phyloP scores from a whole-genome alignment of 2,797 vertebrate genomes.

The Coregonus sp. region DNA sequence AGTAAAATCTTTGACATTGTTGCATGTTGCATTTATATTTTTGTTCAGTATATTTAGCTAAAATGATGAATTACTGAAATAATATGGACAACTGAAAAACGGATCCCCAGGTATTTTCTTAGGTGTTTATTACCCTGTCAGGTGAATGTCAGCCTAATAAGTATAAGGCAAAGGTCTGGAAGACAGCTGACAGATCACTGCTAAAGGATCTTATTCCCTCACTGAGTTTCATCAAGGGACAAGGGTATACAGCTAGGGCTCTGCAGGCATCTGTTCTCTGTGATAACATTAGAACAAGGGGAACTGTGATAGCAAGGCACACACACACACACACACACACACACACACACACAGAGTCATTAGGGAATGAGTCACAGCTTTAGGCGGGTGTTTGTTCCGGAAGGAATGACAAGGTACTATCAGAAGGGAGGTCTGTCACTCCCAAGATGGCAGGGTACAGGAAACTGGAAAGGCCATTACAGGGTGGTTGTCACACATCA shows the following conservation, averaged over 20 bases:
- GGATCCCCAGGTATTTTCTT: too few species aligned
- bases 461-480: not conserved
- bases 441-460: not conserved
- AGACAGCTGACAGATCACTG: not conserved
- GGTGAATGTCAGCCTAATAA: not conserved
- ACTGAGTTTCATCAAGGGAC: not conserved
- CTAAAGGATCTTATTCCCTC: not conserved
- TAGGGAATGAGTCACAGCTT: conserved; percentile 21
- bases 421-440: not conserved
- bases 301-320: not conserved
- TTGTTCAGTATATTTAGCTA: too few species aligned
- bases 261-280: not conserved
- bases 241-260: not conserved
- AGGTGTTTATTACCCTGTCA: too few species aligned
- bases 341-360: too few species aligned
- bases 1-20: too few species aligned
- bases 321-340: not conserved
- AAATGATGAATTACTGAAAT: too few species aligned
- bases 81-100: too few species aligned
- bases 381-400: conserved; percentile 4
- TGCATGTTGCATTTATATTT: too few species aligned
- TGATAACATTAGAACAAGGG: conserved; percentile 1
- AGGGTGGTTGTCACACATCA: not conserved
- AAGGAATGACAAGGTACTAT: conserved; percentile 1
- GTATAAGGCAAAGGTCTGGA: not conserved